Percentiles rank a stretch among this genome's conserved stretches.
phyloP scores from a whole-genome alignment of 2,888 invertebrate genomes.

The Tipula lateralis region DNA sequence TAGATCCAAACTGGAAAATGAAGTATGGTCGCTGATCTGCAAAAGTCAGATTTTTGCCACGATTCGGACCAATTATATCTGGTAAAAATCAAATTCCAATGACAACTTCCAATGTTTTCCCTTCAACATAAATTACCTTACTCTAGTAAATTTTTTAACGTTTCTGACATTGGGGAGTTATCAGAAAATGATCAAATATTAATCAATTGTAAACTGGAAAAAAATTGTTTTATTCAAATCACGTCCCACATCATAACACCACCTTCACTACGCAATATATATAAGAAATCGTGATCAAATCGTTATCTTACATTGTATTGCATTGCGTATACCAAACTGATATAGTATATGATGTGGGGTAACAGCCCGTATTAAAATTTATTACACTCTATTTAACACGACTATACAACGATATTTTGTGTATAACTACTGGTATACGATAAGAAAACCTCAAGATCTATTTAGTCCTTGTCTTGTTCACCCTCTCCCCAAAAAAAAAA shows the following conservation, averaged over 20 bases:
- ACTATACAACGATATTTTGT: not conserved
- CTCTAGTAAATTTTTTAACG: not conserved
- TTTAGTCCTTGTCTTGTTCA: not conserved
- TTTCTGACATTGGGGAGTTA: not conserved
- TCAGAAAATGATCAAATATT: not conserved
- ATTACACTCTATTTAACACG: not conserved
- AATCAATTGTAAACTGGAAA: not conserved
- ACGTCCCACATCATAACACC: not conserved
- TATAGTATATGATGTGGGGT: not conserved
- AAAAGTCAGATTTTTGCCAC: too few species aligned
- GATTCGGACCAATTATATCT: too few species aligned
- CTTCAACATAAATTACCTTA: too few species aligned
- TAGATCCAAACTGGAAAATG: too few species aligned
- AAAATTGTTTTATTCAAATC: not conserved
- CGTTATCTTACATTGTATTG: not conserved
- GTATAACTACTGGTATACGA: not conserved
- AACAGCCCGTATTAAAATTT: not conserved
- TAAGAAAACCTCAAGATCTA: not conserved
- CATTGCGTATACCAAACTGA: not conserved
- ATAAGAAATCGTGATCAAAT: not conserved
- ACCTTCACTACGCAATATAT: not conserved
- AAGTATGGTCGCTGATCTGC: too few species aligned
- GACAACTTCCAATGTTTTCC: too few species aligned
- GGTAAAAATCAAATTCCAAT: too few species aligned
- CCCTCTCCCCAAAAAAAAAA: too few species aligned